A percentile compares a stretch with the other conserved stretches of the same genome.
phyloP scores from a whole-genome alignment of 2,797 vertebrate species.

The Numenius phaeopus region DNA sequence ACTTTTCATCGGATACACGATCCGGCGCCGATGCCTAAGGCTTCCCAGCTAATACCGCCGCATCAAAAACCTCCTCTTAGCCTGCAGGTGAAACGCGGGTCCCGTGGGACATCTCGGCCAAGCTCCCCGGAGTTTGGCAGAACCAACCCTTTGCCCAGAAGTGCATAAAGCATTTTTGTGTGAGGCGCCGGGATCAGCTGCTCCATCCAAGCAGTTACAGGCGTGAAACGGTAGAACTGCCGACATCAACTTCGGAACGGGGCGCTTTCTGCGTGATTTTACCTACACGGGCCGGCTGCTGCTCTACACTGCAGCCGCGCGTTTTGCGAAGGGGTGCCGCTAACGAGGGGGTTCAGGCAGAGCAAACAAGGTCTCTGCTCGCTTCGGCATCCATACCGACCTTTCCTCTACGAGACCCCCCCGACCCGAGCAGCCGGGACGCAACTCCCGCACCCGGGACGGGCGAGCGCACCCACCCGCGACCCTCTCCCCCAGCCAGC shows the following conservation, averaged over 20 bases:
- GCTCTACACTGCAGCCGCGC: not conserved
- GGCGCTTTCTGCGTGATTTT: not conserved
- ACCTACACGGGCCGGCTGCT: not conserved
- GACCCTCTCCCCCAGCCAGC: rapidly evolving
- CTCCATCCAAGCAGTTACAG: not conserved
- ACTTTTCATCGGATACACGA: not conserved
- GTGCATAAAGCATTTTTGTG: not conserved
- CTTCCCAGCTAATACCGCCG: not conserved
- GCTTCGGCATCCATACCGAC: not conserved
- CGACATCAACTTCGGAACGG: not conserved
- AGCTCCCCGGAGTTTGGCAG: not conserved
- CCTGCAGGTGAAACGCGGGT: not conserved
- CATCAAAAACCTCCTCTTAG: not conserved
- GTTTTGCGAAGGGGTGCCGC: not conserved
- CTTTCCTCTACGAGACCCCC: not conserved
- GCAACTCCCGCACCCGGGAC: not conserved
- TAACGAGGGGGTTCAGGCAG: not conserved
- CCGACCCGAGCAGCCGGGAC: not conserved
- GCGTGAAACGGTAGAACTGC: not conserved
- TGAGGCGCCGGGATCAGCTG: not conserved
- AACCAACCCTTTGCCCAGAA: not conserved
- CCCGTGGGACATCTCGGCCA: not conserved
- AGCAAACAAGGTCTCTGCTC: not conserved
- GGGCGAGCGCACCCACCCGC: not conserved
- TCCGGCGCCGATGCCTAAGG: not conserved